phyloP scores from a whole-genome alignment of 2,113 vertebrate species.

The Prunella himalayana region DNA sequence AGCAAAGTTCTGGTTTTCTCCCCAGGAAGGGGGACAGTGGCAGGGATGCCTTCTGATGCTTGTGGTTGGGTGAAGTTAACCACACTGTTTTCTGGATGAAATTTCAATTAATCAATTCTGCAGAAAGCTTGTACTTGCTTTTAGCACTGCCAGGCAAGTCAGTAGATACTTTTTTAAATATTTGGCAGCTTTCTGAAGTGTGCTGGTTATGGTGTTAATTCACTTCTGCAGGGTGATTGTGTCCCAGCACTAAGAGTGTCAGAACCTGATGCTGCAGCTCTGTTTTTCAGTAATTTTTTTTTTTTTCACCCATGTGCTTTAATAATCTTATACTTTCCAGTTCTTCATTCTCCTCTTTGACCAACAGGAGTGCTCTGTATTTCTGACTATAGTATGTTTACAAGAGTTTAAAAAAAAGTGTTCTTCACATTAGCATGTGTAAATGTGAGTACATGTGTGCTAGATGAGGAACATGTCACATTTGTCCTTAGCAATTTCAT shows the following conservation, averaged over 20 bases:
- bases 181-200: background rate
- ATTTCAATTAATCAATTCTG: rapidly evolving
- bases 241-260: background rate
- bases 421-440: background rate
- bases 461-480: rapidly evolving
- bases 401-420: background rate
- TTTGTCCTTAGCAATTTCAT: background rate
- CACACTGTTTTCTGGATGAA: background rate
- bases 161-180: background rate
- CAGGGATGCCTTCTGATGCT: background rate
- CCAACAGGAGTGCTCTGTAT: background rate
- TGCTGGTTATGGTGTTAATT: background rate
- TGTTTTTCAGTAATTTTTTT: background rate
- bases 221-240: background rate
- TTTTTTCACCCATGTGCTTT: background rate
- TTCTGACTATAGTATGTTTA: background rate
- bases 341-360: background rate
- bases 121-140: background rate
- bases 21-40: background rate
- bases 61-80: background rate
- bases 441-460: background rate
- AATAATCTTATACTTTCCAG: background rate
- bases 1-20: background rate
- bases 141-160: background rate
- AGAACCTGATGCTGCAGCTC: background rate